These are phyloP conservation scores for Psammodynastes pulverulentus DNA, from an alignment of 2,113 vertebrate genomes.

Conservation along the genomic window DNA sequence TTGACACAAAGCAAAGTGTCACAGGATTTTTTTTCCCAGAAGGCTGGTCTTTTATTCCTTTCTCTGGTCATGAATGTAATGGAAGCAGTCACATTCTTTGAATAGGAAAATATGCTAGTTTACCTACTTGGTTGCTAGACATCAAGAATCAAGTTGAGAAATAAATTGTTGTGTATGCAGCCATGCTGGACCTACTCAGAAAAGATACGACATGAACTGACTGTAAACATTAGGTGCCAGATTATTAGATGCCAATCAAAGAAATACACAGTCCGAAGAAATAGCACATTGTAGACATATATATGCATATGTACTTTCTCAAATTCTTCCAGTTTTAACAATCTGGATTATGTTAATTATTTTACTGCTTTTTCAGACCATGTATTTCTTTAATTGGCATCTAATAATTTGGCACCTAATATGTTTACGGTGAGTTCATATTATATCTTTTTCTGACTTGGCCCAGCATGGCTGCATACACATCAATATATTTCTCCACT, in stretches of 20 bases:
- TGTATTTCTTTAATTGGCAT: background rate
- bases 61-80: background rate
- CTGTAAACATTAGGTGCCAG: background rate
- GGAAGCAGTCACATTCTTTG: background rate
- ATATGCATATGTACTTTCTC: background rate
- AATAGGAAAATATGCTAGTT: background rate
- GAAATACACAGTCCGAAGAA: background rate
- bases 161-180: background rate
- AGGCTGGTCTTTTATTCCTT: background rate
- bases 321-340: background rate
- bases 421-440: background rate
- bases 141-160: background rate
- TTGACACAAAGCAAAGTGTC: background rate
- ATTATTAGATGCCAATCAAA: background rate
- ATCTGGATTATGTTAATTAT: background rate
- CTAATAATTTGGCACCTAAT: background rate
- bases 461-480: background rate
- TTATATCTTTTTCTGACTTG: background rate
- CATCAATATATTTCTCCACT: background rate
- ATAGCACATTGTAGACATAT: background rate
- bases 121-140: background rate
- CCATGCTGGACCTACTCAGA: background rate
- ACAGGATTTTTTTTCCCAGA: background rate
- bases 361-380: background rate
- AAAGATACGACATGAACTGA: background rate